Evolutionary conservation across 2,113 vertebrate species (phyloP).

Genomic region (Aplodontia rufa): DNA sequence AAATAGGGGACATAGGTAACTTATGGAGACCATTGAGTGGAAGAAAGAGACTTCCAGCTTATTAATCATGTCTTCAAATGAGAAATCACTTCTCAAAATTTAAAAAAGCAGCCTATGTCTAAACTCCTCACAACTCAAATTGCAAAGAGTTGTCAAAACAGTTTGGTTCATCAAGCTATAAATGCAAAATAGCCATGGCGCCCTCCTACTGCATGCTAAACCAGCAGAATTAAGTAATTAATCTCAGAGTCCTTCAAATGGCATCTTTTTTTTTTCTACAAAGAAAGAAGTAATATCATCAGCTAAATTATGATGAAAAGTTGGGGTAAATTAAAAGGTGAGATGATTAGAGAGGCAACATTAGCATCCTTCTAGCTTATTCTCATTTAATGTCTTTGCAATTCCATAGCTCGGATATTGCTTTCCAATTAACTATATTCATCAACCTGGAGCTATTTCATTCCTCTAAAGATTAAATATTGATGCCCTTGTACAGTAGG

Average conservation of each 20-base stretch:
- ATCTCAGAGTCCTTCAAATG: slow-evolving; percentile 40
- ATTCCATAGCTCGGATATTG: neutral
- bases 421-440: slow-evolving; percentile 37
- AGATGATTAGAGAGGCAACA: neutral
- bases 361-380: neutral
- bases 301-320: neutral
- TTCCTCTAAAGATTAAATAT: slow-evolving; percentile 43
- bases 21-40: neutral
- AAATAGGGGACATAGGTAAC: neutral
- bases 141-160: slow-evolving; percentile 52
- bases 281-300: neutral
- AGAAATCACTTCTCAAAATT: slow-evolving; percentile 37
- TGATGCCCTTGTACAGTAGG: neutral
- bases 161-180: neutral
- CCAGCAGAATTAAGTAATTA: slow-evolving; percentile 35
- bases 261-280: neutral
- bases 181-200: neutral
- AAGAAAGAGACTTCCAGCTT: neutral
- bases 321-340: neutral
- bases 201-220: neutral
- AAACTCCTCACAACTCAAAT: slow-evolving; percentile 1
- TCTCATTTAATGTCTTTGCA: neutral
- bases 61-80: slow-evolving; percentile 24
- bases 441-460: neutral
- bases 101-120: slow-evolving; percentile 45